Base-by-base conservation (phyloP, 2,113 vertebrate genomes). In the Oceanodroma tethys region DNA sequence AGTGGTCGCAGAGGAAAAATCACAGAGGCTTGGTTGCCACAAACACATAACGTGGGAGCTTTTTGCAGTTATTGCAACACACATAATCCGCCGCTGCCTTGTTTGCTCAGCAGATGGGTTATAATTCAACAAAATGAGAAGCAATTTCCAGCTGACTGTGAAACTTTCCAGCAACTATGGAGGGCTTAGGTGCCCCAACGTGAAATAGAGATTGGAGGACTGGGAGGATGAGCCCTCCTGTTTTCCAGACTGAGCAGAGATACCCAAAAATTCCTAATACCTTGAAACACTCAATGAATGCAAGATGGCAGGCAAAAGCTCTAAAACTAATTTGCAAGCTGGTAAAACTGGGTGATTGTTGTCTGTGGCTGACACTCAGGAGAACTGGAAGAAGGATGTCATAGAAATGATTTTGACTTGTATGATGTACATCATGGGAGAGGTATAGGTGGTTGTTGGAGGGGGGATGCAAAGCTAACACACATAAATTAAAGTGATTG, bases 21-120 rank as follows among this genome's bases (percentile, higher is more conserved):
- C 27, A 9, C 50, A 36, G 36, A 30, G 38, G 32, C 32, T 72
- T 2, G 0, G 17, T 60, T 67, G 56, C 29, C 52, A 75, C 36
- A 22, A 47, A 72, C 11, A 29, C 1, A 2, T 23, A 27, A 25
- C 0, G 0, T 26, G 42, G 10, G 42, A 63, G 53, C 6, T 52
- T 68, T 68, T 38, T 76, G 62, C 40, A 21, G 48, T 59, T 56
- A 42, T 16, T 40, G 11, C 45, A 78, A 25, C 74, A 92, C 73
- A 52, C 4, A 3, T 34, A 26, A 59, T 27, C 42, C 29, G 9
- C 52, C 0, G 4, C 66, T 92, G 58, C 80, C 80, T 86, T 5
- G 0, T 62, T 60, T 93, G 36, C 34, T 40, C 16, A 36, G 58
- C 58, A 68, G 34, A 38, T 72, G 40, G 25, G 14, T 50, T 85